A percentile compares a stretch with the other conserved stretches of the same genome.
phyloP scores from a whole-genome alignment of 2,888 invertebrate species.

The Pharmacophagus antenor region DNA sequence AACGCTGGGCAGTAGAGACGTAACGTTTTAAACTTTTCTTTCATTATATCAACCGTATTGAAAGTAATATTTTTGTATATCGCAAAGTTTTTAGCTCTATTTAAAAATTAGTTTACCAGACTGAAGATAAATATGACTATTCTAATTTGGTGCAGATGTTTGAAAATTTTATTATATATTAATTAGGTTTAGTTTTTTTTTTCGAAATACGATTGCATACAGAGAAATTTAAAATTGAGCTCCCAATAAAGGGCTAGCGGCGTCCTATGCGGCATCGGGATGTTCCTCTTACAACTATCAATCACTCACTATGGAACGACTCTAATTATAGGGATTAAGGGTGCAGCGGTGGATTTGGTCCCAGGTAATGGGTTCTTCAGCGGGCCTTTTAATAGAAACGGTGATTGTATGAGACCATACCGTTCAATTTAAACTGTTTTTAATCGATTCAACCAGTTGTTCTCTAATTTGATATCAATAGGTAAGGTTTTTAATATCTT shows the following conservation, averaged over 20 bases:
- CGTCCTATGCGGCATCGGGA: constrained; percentile 59
- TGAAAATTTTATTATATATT: background rate
- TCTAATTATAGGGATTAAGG: constrained; percentile 78
- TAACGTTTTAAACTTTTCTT: too few relatives aligned
- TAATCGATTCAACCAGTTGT: constrained; percentile 42
- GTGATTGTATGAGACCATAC: constrained; percentile 45
- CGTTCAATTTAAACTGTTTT: constrained; percentile 56
- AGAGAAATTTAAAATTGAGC: constrained; percentile 23
- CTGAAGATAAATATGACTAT: too few relatives aligned
- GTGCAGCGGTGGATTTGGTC: constrained; percentile 47
- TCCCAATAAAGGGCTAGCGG: constrained; percentile 65
- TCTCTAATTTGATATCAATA: constrained; percentile 9
- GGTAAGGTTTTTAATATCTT: background rate
- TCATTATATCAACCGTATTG: too few relatives aligned
- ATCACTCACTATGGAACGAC: constrained; percentile 71
- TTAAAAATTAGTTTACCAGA: too few relatives aligned
- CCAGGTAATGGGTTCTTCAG: constrained; percentile 62
- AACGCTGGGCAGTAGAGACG: too few relatives aligned
- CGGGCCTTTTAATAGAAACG: constrained; percentile 53
- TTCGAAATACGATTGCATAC: constrained; percentile 8
- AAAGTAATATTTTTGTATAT: too few relatives aligned
- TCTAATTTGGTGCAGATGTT: too few relatives aligned
- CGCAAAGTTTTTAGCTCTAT: too few relatives aligned
- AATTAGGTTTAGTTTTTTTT: background rate
- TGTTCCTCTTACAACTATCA: constrained; percentile 61